Evolutionary conservation across 2,113 vertebrate species (phyloP), one percentile per base, ranked within the genome.

Genomic region (Microcebus jonahi): DNA sequence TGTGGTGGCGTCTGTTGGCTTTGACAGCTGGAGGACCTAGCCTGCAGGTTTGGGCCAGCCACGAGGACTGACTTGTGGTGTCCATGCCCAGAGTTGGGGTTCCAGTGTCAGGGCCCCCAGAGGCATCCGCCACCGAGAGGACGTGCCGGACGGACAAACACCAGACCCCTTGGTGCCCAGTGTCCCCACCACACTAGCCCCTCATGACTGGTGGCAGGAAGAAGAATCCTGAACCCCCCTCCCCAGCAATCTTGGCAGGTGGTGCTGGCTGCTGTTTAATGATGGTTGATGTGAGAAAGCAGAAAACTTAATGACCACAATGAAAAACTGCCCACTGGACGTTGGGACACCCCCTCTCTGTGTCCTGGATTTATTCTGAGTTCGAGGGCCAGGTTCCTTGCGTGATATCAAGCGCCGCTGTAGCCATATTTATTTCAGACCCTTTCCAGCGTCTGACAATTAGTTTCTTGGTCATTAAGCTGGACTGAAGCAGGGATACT

Each of bases 391-490:
- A 12, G 2, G 12, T 50, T 70, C 48, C 91, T 91, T 36, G 48
- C 3, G 1, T 42, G 57, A 70, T 67, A 57, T 31, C 83, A 79
- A 70, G 36, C 1, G 4, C 65, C 0, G 23, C 59, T 59, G 48
- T 39, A 79, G 70, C 53, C 45, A 3, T 79, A 77, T 94, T 97
- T 95, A 92, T 91, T 94, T 95, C 71, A 85, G 88, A 84, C 48
- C 25, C 84, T 97, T 95, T 94, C 84, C n/a, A 86, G 53, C 88
- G 63, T 96, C 96, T 90, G 73, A 92, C 94, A 95, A 94, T 97
- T 97, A 90, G 77, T 94, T 97, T 96, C 94, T 84, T 94, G 77
- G 90, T 39, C 93, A 94, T 96, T 96, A 98, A 90, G 77, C 75
- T 87, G 76, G 76, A 34, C n/a, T 29, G 65, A 50, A 94, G 92